phyloP scores from a whole-genome alignment of 2,888 invertebrate genomes.

The Steinernema carpocapsae region DNA sequence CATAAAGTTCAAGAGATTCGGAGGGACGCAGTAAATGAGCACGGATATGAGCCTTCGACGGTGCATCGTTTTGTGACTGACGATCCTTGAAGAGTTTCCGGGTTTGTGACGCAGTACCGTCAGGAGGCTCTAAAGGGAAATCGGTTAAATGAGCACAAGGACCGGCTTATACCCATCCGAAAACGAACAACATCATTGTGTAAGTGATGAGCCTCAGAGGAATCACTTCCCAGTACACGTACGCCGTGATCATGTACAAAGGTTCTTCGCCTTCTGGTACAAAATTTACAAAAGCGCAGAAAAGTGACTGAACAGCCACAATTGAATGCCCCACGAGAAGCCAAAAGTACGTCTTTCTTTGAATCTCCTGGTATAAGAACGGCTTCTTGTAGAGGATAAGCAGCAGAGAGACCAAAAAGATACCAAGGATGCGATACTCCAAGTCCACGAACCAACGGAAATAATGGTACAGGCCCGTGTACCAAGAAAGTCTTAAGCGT shows the following conservation, averaged over 20 bases:
- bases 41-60: background rate
- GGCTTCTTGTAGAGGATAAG: background rate
- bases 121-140: background rate
- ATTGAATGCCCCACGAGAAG: background rate
- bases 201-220: background rate
- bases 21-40: background rate
- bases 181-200: background rate
- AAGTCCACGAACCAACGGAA: background rate
- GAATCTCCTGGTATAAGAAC: background rate
- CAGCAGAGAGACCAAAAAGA: background rate
- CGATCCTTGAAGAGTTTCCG: background rate
- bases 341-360: background rate
- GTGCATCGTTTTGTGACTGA: background rate
- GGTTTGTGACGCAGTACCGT: background rate
- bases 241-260: background rate
- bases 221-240: background rate
- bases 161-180: background rate
- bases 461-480: background rate
- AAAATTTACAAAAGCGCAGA: background rate
- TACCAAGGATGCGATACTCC: background rate
- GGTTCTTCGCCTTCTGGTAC: background rate
- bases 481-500: background rate
- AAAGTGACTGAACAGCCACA: background rate
- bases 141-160: background rate
- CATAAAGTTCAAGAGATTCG: background rate